Evolutionary conservation across 2,113 vertebrate genomes (phyloP), one percentile per base, ranked within the genome.

Genomic region (Monopterus albus): DNA sequence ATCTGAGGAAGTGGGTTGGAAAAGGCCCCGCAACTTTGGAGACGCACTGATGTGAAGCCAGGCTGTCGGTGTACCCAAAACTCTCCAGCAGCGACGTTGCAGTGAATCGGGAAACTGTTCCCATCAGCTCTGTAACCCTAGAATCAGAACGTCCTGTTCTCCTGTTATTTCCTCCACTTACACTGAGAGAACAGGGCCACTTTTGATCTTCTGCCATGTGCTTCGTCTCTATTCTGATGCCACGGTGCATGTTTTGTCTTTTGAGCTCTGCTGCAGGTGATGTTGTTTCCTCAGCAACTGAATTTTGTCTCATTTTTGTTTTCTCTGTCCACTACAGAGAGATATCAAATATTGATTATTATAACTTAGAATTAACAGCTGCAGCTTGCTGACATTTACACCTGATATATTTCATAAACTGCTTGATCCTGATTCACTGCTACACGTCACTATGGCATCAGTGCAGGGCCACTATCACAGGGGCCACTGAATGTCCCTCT

Each of bases 1-100:
- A 76, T 86, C 78, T 55, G 71, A 86, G 76, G 79, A 86, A 81
- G 57, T 60, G 64, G 56, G 66, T 80, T n/a, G 81, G 74, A 83
- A 85, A 79, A 56, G 68, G 59, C 79, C 68, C 82, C 15, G 8
- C 70, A 72, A 76, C 76, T 43, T 28, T 1, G 55, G 75, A n/a
- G 72, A 65, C 67, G 35, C 42, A 2, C 63, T 77, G 81, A 78
- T 51, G 81, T 75, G 81, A 31, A 75, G 68, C 73, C 74, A 29
- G 68, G 62, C 66, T 80, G 87, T 82, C 83, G 60, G 72, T 68
- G 72, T 75, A 40, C 25, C 64, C 72, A 52, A 43, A 65, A 59
- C 71, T 42, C 36, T 76, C 68, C 81, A 69, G 81, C 70, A 60
- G 78, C 75, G 65, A 53, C 43, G 68, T 79, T 75, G 62, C 55